phyloP scores from a whole-genome alignment of 2,888 invertebrate genomes.

The Himalopsyche anomala region DNA sequence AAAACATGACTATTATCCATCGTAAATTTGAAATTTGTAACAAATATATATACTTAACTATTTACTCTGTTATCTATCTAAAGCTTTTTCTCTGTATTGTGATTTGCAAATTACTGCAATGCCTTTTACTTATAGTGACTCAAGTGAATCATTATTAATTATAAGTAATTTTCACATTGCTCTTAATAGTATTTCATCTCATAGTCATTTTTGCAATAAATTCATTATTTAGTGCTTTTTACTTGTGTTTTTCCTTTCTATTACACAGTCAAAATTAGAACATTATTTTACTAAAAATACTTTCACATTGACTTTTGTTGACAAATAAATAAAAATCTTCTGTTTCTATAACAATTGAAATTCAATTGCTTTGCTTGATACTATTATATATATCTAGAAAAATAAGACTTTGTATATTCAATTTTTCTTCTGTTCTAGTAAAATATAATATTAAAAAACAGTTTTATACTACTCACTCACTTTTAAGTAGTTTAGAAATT shows the following conservation, averaged over 20 bases:
- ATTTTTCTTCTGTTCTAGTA: not conserved
- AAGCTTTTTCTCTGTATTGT: slow-evolving; percentile 42
- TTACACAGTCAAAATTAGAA: too few relatives aligned
- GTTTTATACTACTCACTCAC: too few relatives aligned
- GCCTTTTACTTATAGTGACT: slow-evolving; percentile 56
- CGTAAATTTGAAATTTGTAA: not conserved
- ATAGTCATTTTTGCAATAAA: not conserved
- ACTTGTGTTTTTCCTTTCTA: not conserved
- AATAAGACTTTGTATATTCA: slow-evolving; percentile 14
- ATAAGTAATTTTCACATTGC: not conserved
- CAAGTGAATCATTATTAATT: slow-evolving; percentile 27
- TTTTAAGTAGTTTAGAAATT: too few relatives aligned
- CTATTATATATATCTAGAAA: not conserved
- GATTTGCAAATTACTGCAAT: slow-evolving; percentile 51
- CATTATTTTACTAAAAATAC: too few relatives aligned
- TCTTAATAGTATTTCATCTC: not conserved
- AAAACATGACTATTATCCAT: not conserved
- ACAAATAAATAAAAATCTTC: too few relatives aligned
- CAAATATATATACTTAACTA: not conserved
- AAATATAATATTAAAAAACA: not conserved
- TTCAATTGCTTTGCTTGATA: too few relatives aligned
- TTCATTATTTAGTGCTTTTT: not conserved
- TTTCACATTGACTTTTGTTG: too few relatives aligned
- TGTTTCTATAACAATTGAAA: too few relatives aligned
- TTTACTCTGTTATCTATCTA: not conserved